These are phyloP conservation scores for Carpatolechia fugitivella DNA, from an alignment of 2,888 invertebrate genomes.

Conservation along the genomic window DNA sequence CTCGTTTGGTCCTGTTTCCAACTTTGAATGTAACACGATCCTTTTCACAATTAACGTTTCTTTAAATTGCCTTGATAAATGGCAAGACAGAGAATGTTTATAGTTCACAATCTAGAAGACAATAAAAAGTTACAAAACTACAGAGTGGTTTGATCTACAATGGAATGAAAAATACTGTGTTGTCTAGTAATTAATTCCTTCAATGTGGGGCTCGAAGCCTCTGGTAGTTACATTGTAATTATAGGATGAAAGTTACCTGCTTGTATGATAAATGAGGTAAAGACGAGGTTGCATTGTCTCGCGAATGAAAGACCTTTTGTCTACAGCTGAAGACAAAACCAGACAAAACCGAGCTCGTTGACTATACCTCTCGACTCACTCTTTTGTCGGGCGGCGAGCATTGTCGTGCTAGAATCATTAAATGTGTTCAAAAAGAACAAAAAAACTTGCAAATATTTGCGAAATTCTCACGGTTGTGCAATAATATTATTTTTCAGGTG, in stretches of 20 bases:
- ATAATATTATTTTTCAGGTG: neutral
- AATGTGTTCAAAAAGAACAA: constrained; percentile 47
- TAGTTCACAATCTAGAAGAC: constrained; percentile 25
- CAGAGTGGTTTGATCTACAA: constrained; percentile 31
- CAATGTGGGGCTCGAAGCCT: constrained; percentile 44
- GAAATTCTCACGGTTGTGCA: constrained; percentile 47
- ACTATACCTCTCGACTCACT: constrained; percentile 62
- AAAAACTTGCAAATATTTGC: constrained; percentile 62
- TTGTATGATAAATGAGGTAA: constrained; percentile 76
- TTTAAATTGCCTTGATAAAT: constrained; percentile 29
- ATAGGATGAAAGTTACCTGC: constrained; percentile 76
- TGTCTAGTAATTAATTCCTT: constrained; percentile 60
- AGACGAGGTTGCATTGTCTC: constrained; percentile 68
- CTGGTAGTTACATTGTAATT: constrained; percentile 68
- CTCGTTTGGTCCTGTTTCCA: constrained; percentile 33
- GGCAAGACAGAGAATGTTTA: constrained; percentile 26
- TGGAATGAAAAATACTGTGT: constrained; percentile 46
- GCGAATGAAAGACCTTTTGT: constrained; percentile 74
- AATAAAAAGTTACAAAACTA: constrained; percentile 14
- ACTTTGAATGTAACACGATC: constrained; percentile 43
- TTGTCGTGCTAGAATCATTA: constrained; percentile 67
- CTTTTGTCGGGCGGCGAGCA: constrained; percentile 62
- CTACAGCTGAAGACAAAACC: constrained; percentile 68
- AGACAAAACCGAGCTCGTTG: constrained; percentile 69
- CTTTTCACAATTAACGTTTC: constrained; percentile 30